Conservation (phyloP, 2,888 invertebrate species). For the Eristalis tenax region DNA sequence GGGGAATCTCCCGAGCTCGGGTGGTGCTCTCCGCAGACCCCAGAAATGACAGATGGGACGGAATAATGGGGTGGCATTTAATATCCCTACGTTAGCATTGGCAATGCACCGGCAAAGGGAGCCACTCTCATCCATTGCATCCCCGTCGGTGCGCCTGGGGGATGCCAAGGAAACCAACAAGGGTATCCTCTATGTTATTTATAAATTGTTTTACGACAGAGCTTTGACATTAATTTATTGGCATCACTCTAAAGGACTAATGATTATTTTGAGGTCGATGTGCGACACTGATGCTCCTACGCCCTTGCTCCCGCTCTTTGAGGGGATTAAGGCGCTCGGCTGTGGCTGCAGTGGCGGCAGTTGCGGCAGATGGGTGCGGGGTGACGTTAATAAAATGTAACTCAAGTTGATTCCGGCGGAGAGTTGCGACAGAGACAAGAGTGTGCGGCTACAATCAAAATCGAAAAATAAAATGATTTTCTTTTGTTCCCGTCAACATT, state of each 20-base stretch:
- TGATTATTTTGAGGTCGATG: constrained; percentile 71
- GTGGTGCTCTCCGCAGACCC: constrained; percentile 28
- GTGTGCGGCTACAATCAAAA: not conserved
- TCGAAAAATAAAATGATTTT: constrained; percentile 11
- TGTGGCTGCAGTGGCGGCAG: not conserved
- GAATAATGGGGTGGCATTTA: constrained; percentile 71
- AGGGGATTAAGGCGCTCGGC: not conserved
- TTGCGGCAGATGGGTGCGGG: not conserved
- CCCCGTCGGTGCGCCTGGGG: not conserved
- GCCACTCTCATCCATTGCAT: constrained; percentile 27
- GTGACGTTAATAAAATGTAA: constrained; percentile 58
- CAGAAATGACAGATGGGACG: constrained; percentile 65
- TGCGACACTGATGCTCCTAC: constrained; percentile 47
- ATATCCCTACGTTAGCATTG: constrained; percentile 52
- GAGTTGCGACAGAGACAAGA: not conserved
- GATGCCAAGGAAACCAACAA: constrained; percentile 24
- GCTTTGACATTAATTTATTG: constrained; percentile 72
- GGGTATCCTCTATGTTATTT: constrained; percentile 64
- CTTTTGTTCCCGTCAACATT: constrained; percentile 4
- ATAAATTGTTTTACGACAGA: constrained; percentile 71
- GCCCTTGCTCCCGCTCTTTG: not conserved
- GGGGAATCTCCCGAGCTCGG: constrained; percentile 43
- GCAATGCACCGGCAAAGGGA: constrained; percentile 30
- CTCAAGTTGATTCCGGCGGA: constrained; percentile 39
- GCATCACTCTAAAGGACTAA: constrained; percentile 64